phyloP scores from a whole-genome alignment of 2,113 vertebrate species.

The Delphinus delphis region DNA sequence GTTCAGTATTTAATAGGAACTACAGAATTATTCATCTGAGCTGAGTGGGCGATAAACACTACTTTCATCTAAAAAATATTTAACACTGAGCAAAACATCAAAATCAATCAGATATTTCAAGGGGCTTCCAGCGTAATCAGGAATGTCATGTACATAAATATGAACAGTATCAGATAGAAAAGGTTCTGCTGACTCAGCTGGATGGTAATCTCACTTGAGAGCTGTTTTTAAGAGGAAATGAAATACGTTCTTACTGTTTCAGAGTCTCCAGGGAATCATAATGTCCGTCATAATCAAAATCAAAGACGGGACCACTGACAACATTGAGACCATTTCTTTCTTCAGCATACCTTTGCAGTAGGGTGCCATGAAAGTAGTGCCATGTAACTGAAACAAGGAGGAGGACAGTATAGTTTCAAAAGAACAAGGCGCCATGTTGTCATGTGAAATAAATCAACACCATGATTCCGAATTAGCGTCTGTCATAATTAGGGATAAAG shows the following conservation, averaged over 20 bases:
- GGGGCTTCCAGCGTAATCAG: background rate
- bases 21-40: background rate
- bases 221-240: background rate
- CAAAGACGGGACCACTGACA: constrained; percentile 95
- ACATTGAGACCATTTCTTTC: constrained; percentile 90
- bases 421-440: background rate
- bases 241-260: constrained; percentile 83
- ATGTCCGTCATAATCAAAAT: constrained; percentile 90
- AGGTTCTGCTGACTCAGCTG: background rate
- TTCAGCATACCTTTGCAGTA: constrained; percentile 86
- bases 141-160: background rate
- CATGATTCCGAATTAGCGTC: background rate
- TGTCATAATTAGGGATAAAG: background rate
- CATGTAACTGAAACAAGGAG: constrained; percentile 87
- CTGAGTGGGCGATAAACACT: background rate
- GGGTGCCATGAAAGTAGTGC: constrained; percentile 87
- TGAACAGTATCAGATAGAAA: background rate
- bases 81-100: background rate
- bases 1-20: background rate
- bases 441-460: background rate
- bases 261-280: constrained; percentile 84
- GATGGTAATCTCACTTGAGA: background rate
- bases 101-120: background rate
- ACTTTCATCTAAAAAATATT: background rate
- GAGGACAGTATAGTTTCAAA: background rate